Base-by-base conservation (phyloP, 2,888 invertebrate species). In the Megamerina dolium region DNA sequence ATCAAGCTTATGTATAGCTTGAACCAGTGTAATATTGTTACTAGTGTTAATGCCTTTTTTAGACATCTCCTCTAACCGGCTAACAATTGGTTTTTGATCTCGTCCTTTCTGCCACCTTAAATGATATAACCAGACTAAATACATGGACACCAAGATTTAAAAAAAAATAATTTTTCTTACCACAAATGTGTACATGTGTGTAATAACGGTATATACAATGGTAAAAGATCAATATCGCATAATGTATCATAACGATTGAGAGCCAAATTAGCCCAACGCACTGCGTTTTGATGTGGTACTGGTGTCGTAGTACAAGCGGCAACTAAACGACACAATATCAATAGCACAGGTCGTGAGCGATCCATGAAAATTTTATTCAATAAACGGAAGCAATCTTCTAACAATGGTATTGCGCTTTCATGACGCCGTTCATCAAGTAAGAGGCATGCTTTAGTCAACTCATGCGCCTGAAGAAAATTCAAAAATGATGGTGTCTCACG, bases 191-290 rank as follows among this genome's bases (percentile, higher is more conserved):
- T 76, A 56, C 83, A 83, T 5, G 81, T 75, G 55, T 83, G 79
- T 43, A 85, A 55, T 35, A 85, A 66, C 2, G 85, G 85, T 55
- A 82, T 73, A 59, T 85, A 85, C 27, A 85, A 74, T 33, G 79
- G 74, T 39, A 85, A 66, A 30, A 85, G 66, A 58, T 85, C 85
- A 12, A 79, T 78, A 63, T 85, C 85, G 58, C 82, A 81, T 50
- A 85, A 79, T 3, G 79, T 82, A 51, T 85, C 82, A 54, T 80
- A 85, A 38, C 85, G 75, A 56, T 77, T 76, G n/a, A 85, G 64
- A 0, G 84, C 83, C 5, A 85, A 69, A 46, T 79, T 78, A 1
- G 83, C 82, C 81, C 83, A 85, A 47, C 78, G 75, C 55, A 82
- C 78, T 2, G 80, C 79, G 0, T 77, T 75, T 0, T 75, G 77